Percentiles rank a stretch among this genome's conserved stretches.
phyloP scores from a whole-genome alignment of 2,888 invertebrate species.

The Timandra comae region DNA sequence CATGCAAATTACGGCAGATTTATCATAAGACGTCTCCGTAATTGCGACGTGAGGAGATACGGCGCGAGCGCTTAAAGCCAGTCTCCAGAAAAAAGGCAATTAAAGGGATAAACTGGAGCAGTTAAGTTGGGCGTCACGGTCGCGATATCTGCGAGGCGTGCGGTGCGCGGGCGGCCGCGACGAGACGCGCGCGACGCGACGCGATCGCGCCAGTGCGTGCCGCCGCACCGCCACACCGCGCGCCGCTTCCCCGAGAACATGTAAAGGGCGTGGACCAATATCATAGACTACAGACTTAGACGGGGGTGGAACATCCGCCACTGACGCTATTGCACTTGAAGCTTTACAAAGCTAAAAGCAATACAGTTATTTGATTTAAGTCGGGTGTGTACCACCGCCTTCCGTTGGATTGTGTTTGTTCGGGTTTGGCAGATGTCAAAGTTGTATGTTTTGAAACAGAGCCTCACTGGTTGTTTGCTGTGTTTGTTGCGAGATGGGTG shows the following conservation, averaged over 20 bases:
- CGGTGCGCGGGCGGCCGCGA: constrained; percentile 23
- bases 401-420: constrained; percentile 72
- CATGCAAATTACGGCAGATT: constrained; percentile 77
- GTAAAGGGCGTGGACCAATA: constrained; percentile 76
- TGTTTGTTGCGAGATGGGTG: constrained; percentile 58
- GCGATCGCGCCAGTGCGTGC: constrained; percentile 40
- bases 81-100: constrained; percentile 74
- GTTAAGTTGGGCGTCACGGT: constrained; percentile 67
- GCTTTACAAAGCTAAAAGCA: constrained; percentile 76
- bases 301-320: constrained; percentile 68
- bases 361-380: constrained; percentile 78
- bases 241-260: constrained; percentile 60
- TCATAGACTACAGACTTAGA: constrained; percentile 72
- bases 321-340: constrained; percentile 74
- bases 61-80: constrained; percentile 67
- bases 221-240: constrained; percentile 28
- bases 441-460: constrained; percentile 73
- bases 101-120: constrained; percentile 73
- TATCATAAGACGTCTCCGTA: constrained; percentile 76
- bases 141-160: constrained; percentile 48
- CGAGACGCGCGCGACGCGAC: constrained; percentile 24
- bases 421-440: constrained; percentile 76
- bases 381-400: constrained; percentile 69
- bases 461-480: constrained; percentile 55
- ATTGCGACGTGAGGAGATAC: constrained; percentile 77